Evolutionary conservation across 1,140 invertebrate genomes (phyloP).

Genomic region (Aphelenchoides besseyi): DNA sequence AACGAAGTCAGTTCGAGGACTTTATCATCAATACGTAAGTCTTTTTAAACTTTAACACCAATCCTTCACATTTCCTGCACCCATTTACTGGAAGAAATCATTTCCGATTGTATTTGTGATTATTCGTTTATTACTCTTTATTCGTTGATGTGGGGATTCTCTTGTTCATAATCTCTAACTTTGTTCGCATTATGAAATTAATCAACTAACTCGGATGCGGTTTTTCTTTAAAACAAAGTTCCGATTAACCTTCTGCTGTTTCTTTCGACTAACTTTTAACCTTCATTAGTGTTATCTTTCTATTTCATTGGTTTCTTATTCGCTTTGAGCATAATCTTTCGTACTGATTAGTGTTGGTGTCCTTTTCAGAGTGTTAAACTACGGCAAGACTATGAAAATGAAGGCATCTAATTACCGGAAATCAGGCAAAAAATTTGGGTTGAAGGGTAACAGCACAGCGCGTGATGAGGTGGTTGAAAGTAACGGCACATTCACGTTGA

Average conservation of each 20-base stretch:
- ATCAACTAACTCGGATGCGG: neutral
- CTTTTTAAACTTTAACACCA: neutral
- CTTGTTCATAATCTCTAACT: too few species aligned
- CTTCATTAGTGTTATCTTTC: neutral
- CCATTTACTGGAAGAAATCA: neutral
- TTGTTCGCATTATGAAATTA: too few species aligned
- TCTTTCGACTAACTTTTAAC: constrained; percentile 9
- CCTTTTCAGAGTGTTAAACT: neutral
- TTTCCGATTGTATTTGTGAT: neutral
- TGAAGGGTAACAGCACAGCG: neutral
- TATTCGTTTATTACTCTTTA: neutral
- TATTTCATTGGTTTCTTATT: neutral
- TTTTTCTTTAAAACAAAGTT: neutral
- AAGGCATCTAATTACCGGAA: neutral
- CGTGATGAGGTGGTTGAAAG: too few species aligned
- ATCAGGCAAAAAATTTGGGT: neutral
- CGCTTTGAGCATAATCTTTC: neutral
- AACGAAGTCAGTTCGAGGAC: constrained; percentile 15
- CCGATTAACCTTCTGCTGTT: neutral
- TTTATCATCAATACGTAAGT: constrained; percentile 6
- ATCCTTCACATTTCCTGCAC: neutral
- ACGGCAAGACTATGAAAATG: neutral
- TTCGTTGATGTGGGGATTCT: too few species aligned
- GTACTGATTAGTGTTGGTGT: neutral
- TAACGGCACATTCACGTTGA: too few species aligned